These are phyloP conservation scores for Semicossyphus pulcher DNA, from an alignment of 2,113 vertebrate genomes.

Conservation along the genomic window DNA sequence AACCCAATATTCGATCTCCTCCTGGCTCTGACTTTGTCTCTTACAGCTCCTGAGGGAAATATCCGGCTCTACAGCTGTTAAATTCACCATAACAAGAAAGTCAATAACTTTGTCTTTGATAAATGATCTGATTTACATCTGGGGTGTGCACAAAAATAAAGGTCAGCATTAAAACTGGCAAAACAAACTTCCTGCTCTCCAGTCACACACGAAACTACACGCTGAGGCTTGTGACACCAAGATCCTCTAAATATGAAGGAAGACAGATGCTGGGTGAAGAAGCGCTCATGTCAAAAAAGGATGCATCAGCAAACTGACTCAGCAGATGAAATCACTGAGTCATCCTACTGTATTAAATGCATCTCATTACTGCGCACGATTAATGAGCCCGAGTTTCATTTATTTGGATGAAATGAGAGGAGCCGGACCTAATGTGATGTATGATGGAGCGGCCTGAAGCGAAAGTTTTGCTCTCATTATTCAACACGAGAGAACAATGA, in stretches of 20 bases:
- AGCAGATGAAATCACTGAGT: slow-evolving; percentile 18
- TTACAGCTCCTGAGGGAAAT: no score
- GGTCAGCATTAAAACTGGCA: neutral
- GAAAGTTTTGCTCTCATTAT: slow-evolving; percentile 18
- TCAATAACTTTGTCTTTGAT: neutral
- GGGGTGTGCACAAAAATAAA: neutral
- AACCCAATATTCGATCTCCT: no score
- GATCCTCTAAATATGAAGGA: neutral
- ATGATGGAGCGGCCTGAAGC: slow-evolving; percentile 20
- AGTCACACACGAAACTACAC: no score
- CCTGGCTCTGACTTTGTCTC: no score
- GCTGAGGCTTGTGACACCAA: no score
- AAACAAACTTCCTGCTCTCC: no score
- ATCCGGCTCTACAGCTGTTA: no score
- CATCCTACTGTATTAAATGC: slow-evolving; percentile 22
- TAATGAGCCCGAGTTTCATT: slow-evolving; percentile 20
- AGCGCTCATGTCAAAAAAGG: neutral
- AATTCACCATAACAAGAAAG: neutral
- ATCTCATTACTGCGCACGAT: slow-evolving; percentile 8
- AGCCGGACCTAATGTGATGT: slow-evolving; percentile 28
- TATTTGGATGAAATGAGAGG: slow-evolving; percentile 38
- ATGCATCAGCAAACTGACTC: neutral
- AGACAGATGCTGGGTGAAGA: neutral
- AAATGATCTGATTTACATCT: neutral
- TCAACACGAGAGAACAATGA: slow-evolving; percentile 1